Base-by-base conservation (phyloP, 2,113 vertebrate species). In the Mola mola region DNA sequence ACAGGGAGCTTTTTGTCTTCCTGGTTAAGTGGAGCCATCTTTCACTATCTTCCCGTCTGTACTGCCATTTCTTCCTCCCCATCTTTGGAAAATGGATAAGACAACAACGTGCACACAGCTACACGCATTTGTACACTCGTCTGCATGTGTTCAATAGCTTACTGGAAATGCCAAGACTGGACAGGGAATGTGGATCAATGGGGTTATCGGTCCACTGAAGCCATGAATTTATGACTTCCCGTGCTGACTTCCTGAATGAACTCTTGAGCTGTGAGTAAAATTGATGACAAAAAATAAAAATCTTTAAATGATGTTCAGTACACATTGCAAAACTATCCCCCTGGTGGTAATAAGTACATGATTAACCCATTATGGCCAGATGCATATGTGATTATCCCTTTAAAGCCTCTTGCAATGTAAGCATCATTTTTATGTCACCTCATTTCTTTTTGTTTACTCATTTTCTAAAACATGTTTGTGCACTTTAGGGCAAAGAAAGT, bases 21-120 rank as follows among this genome's bases (percentile, higher is more conserved):
- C 62, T 55, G 49, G 72, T 69, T 48, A 58, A 79, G 68, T 52
- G 63, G 74, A 78, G 74, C 63, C 46, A 57, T 78, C 69, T 58
- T 71, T 79, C 41, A 53, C 49, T 66, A 34, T 56, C 20, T 7
- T 15, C 36, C 66, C 63, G 68, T 72, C 59, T 60, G 51, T 53
- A 8, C 19, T 60, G 66, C 62, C 38, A 43, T 70, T 37, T 49
- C 46, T 37, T 42, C 26, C 43, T 59, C 15, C 72, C 49, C 24
- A 37, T 62, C 53, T 55, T 52, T 48, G 15, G 16, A 10, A 69
- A 76, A 61, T 42, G 40, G 55, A 58, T 50, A 42, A 53, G 52
- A 51, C 31, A 42, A 40, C 16, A 48, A 37, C 16, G 51, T 25
- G 38, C 53, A 36, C n/a, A 17, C 57, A 33, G 38, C 20, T 16